A percentile compares a stretch with the other conserved stretches of the same genome.
Evolutionary conservation across 2,797 vertebrate species (phyloP).

Genomic region (Notolepis coatsorum): DNA sequence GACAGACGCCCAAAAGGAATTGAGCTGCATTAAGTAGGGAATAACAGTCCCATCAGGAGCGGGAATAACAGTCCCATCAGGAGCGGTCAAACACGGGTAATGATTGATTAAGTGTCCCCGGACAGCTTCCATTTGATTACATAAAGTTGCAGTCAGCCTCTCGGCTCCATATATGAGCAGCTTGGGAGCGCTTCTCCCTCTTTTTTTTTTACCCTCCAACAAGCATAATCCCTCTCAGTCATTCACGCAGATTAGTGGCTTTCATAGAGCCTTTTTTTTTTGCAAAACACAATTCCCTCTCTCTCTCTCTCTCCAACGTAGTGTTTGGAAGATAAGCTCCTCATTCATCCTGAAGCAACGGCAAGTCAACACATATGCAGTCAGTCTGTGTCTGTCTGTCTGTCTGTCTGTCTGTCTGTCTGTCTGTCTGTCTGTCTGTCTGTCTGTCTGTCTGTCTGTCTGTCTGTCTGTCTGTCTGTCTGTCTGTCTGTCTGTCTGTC

Average conservation of each 20-base stretch:
- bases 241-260: slow-evolving; percentile 73
- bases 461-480: no score
- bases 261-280: slow-evolving; percentile 67
- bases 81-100: slow-evolving; percentile 57
- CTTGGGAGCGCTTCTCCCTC: slow-evolving; percentile 34
- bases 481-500: no score
- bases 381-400: no score
- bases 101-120: slow-evolving; percentile 37
- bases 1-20: slow-evolving; percentile 45
- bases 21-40: slow-evolving; percentile 28
- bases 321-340: slow-evolving; percentile 65
- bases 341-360: slow-evolving; percentile 52
- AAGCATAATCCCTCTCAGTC: slow-evolving; percentile 72
- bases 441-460: no score
- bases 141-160: slow-evolving; percentile 33
- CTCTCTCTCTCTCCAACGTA: slow-evolving; percentile 52
- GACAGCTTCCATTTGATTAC: slow-evolving; percentile 38
- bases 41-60: slow-evolving; percentile 37
- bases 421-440: no score
- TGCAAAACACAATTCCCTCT: slow-evolving; percentile 62
- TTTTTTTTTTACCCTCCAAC: slow-evolving; percentile 45
- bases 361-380: slow-evolving; percentile 38
- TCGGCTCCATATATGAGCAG: slow-evolving; percentile 42
- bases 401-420: no score
- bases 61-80: slow-evolving; percentile 45